Evolutionary conservation across 1,140 invertebrate species (phyloP).

Genomic region (Drosophila paulistorum): DNA sequence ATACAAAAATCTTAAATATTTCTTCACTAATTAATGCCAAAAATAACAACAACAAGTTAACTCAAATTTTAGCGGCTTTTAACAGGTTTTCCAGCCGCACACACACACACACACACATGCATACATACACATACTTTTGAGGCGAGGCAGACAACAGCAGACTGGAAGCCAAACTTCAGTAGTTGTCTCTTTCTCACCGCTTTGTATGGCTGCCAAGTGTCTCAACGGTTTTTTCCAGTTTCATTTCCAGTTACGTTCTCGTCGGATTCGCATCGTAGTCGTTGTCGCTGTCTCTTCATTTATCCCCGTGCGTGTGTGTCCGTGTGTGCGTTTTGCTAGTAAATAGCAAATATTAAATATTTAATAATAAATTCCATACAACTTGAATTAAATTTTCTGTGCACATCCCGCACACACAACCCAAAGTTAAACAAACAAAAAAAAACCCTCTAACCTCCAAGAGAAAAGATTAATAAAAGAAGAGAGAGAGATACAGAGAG

Average conservation of each 20-base stretch:
- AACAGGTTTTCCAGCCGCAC: conserved; percentile 75
- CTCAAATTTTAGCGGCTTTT: conserved; percentile 76
- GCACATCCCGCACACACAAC: conserved; percentile 24
- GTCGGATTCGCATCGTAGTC: conserved; percentile 67
- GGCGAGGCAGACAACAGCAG: conserved; percentile 59
- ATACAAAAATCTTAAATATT: conserved; percentile 75
- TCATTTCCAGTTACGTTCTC: conserved; percentile 73
- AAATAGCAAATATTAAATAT: conserved; percentile 50
- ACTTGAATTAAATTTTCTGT: conserved; percentile 31
- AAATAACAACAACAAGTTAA: conserved; percentile 69
- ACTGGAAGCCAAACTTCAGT: conserved; percentile 57
- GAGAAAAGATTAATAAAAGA: conserved; percentile 46
- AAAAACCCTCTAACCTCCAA: conserved; percentile 45
- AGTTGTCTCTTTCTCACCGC: conserved; percentile 67
- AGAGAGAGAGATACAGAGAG: conserved; percentile 52
- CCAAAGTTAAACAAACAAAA: conserved; percentile 20
- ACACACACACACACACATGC: conserved; percentile 47
- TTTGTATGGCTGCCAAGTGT: conserved; percentile 63
- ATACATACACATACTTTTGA: conserved; percentile 45
- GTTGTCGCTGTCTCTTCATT: conserved; percentile 31
- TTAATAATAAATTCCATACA: conserved; percentile 24
- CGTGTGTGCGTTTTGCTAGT: conserved; percentile 40
- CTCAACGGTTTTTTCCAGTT: conserved; percentile 38
- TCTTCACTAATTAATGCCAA: conserved; percentile 76
- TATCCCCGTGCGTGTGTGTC: conserved; percentile 53